Evolutionary conservation across 2,797 vertebrate species (phyloP).

Genomic region (Sciurus vulgaris): DNA sequence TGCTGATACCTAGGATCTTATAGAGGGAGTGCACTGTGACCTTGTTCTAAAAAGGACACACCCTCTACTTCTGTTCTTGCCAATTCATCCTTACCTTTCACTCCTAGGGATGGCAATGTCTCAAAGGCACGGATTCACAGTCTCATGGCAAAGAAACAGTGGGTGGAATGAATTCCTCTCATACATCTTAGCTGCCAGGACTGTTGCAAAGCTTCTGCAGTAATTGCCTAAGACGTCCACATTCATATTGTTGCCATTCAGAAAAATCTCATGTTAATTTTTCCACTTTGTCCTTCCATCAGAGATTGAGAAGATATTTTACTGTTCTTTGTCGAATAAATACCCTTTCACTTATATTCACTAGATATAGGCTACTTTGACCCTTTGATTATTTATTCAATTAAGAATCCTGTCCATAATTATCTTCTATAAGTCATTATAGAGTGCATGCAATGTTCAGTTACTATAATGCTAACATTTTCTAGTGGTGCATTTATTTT

Average conservation of each 20-base stretch:
- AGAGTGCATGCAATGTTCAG: background rate
- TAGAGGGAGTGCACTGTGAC: background rate
- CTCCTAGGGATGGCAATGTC: background rate
- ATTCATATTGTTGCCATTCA: background rate
- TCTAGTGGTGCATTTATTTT: constrained; percentile 31
- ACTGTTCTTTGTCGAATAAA: constrained; percentile 5
- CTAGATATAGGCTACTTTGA: background rate
- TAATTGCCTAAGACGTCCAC: background rate
- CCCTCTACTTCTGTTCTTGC: background rate
- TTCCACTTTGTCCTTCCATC: background rate
- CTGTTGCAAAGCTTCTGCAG: background rate
- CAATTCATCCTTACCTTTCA: background rate
- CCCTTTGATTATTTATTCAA: background rate
- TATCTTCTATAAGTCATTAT: background rate
- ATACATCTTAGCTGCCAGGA: background rate
- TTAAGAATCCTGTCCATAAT: background rate
- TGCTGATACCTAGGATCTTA: background rate
- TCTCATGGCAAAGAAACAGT: background rate
- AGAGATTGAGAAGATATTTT: background rate
- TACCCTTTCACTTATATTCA: background rate
- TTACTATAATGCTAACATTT: background rate
- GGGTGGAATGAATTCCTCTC: background rate
- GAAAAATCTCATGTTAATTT: background rate
- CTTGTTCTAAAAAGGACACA: background rate
- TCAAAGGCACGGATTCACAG: background rate